phyloP scores from a whole-genome alignment of 2,888 invertebrate species.

The Anorthoa munda region DNA sequence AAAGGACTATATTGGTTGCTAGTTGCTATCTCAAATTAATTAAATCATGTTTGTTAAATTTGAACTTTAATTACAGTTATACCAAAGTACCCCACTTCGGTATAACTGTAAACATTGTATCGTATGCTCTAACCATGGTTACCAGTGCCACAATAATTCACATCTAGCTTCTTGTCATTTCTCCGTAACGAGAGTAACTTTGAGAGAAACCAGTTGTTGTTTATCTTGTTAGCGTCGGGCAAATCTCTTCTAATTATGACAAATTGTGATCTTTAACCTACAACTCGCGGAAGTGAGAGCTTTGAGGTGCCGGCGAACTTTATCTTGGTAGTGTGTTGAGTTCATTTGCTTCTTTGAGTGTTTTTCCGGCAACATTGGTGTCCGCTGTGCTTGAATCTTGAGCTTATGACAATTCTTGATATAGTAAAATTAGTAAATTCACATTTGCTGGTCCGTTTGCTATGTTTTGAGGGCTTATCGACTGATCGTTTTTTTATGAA shows the following conservation, averaged over 20 bases:
- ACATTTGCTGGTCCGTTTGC: background rate
- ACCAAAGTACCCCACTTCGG: too few relatives aligned
- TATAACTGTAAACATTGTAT: slow-evolving; percentile 6
- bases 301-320: slow-evolving; percentile 15
- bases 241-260: slow-evolving; percentile 42
- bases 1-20: background rate
- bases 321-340: slow-evolving; percentile 4
- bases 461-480: too few relatives aligned
- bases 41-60: background rate
- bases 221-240: slow-evolving; percentile 34
- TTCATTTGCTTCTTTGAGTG: slow-evolving; percentile 1
- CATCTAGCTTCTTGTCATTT: slow-evolving; percentile 1
- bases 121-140: background rate
- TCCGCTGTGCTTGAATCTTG: background rate
- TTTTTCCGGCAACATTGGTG: background rate
- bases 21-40: background rate
- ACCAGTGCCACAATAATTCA: slow-evolving; percentile 14
- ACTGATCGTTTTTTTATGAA: background rate
- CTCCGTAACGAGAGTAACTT: slow-evolving; percentile 8
- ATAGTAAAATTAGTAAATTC: background rate
- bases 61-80: too few relatives aligned
- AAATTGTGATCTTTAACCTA: slow-evolving; percentile 38
- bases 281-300: slow-evolving; percentile 6
- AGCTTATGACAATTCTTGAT: background rate
- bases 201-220: slow-evolving; percentile 23